These are phyloP conservation scores for Chrysomela aeneicollis DNA, from an alignment of 2,888 invertebrate genomes.

Conservation along the genomic window DNA sequence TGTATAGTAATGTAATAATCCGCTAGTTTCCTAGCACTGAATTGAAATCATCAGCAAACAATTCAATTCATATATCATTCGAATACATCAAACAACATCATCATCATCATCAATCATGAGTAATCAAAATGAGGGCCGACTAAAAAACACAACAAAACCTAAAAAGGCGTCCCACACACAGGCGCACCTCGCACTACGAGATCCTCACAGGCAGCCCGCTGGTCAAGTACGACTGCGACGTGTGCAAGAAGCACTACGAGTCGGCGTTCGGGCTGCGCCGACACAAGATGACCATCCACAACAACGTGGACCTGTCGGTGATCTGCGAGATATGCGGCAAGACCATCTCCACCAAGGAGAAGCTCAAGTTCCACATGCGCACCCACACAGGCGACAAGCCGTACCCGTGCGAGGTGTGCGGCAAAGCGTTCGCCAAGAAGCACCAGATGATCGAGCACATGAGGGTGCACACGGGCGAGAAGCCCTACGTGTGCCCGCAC, in stretches of 20 bases:
- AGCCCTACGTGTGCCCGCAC: slow-evolving; percentile 45
- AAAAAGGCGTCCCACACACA: too few relatives aligned
- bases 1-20: too few relatives aligned
- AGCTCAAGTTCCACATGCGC: slow-evolving; percentile 48
- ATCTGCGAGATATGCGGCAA: slow-evolving; percentile 48
- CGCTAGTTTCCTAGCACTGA: too few relatives aligned
- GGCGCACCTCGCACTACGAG: slow-evolving; percentile 60
- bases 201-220: slow-evolving; percentile 50
- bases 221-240: slow-evolving; percentile 59
- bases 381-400: slow-evolving; percentile 52
- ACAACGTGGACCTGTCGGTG: slow-evolving; percentile 61
- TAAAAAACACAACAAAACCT: too few relatives aligned
- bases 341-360: slow-evolving; percentile 43
- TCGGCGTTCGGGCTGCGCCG: slow-evolving; percentile 53
- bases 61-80: too few relatives aligned
- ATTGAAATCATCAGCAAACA: too few relatives aligned
- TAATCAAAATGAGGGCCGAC: too few relatives aligned
- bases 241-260: slow-evolving; percentile 60
- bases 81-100: too few relatives aligned
- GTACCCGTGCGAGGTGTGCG: slow-evolving; percentile 45
- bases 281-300: slow-evolving; percentile 56
- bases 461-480: slow-evolving; percentile 50
- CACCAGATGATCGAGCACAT: slow-evolving; percentile 46
- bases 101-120: too few relatives aligned
- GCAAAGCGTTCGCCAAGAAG: slow-evolving; percentile 43